Evolutionary conservation across 1,140 invertebrate genomes (phyloP), one percentile per base, ranked within the genome.

Genomic region (Megathymus violae): DNA sequence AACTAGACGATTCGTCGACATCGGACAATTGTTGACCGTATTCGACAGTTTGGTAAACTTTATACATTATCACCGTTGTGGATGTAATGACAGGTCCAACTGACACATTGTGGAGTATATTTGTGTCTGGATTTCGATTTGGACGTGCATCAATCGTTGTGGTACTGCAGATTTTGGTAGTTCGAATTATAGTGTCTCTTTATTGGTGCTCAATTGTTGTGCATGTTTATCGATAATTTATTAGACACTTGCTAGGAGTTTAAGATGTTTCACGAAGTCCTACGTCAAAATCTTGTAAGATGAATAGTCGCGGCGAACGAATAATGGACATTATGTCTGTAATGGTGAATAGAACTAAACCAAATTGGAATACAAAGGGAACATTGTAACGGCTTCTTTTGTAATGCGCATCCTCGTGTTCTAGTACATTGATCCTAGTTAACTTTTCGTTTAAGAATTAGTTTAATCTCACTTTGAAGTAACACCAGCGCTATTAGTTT

Each of bases 101-200:
- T 22, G 19, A 46, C 15, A 19, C 25, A 25, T 48, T 31, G 46
- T 48, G 31, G 46, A 48, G 15, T 31, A 31, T 48, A 48, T 48
- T 48, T 48, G 46, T 10, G 25, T 48, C 19, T 31, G 13, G 13
- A 48, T 48, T 48, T 16, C 46, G 31, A 48, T 48, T 48, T 48
- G 46, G 46, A 48, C 13, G 16, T 15, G 25, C 46, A 48, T 48
- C 15, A 48, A 31, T 48, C 46, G 31, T 48, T 15, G 13, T 14
- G 11, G 13, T 15, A 48, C 46, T n/a, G 1, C 16, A 44, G 5
- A 31, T 16, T 31, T 10, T 41, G 38, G 14, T 13, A 31, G 22
- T 4, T 48, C 10, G 25, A 48, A 48, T 36, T 36, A 36, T 36
- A 36, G 34, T 36, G 11, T 11, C 34, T n/a, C 10, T 36, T 31